Evolutionary conservation across 2,113 vertebrate species (phyloP), one percentile per base, ranked within the genome.

Genomic region (Aegithalos caudatus): DNA sequence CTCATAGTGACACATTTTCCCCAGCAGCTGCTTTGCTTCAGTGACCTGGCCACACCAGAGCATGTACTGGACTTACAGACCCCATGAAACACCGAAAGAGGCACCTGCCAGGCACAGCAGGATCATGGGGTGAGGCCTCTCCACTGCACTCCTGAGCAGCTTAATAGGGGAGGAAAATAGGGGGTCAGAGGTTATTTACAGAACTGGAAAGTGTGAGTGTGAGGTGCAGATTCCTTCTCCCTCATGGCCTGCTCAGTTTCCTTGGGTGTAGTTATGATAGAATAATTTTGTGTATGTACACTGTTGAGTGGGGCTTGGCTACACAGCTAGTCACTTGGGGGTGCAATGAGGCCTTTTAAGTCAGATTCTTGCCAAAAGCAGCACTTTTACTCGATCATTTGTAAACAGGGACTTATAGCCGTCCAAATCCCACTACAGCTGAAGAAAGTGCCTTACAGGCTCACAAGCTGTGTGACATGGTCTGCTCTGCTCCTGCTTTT

Each of bases 61-160:
- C 29, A 27, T 10, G 11, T 6, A 8, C 22, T 4, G 10, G 7
- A 15, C 5, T 53, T 45, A n/a, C 38, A 42, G 47, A 53, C 9
- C 2, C 27, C 56, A n/a, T 21, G 20, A 48, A 2, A 8, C 10
- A 66, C 12, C 37, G 45, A 33, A 86, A 94, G 40, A 44, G 1
- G 3, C 29, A 58, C 8, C 20, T 22, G 1, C 40, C 38, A 56
- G 53, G 27, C 50, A 56, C 51, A 67, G 45, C 42, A 80, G 64
- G 45, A 18, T 69, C 7, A 4, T 22, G 15, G 24, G 7, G 31
- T n/a, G n/a, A 90, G 47, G 33, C 6, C 35, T 61, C 20, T 12
- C 47, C 5, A 3, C 23, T 17, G 12, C 1, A 1, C 12, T 24
- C n/a, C 31, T 71, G 3, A 2, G n/a, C 54, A 77, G 14, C 28